Evolutionary conservation across 2,797 vertebrate species (phyloP), one percentile per base, ranked within the genome.

Genomic region (Acanthopagrus latus): DNA sequence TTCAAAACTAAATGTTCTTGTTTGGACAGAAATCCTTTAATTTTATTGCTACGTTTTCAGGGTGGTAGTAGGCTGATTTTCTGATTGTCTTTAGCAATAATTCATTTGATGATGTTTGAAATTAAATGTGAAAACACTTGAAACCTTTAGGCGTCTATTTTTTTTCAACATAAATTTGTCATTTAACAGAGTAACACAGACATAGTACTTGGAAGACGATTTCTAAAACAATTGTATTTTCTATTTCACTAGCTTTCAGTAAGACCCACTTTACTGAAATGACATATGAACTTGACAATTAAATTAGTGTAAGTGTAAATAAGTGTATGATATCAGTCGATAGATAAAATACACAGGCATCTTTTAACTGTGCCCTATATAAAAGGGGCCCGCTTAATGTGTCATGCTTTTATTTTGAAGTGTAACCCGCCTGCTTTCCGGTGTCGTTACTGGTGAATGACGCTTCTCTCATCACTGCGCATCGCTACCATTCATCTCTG

Each of bases 401-500:
- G 4, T 0, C 2, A 0, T 25, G 7, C 55, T 72, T 56, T 82
- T 88, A 89, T 80, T 85, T 67, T 85, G 83, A 82, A 89, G 64
- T 41, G 2, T 0, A 0, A 0, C 0, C 7, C 5, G 1, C 5
- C 9, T 3, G 17, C 38, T 6, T 91, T 91, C 90, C 88, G 81
- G 75, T 62, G 3, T 41, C 3, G 13, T 62, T 59, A 0, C 41
- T 3, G 0, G 10, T 48, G 18, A 67, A 16, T 71, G 84, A 77
- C 76, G 62, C 56, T 65, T 73, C 21, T 55, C 1, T 60, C 44
- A 55, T 67, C 68, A 84, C 64, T 89, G 91, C 89, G 88, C 85
- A 75, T 81, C 71, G 43, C 27, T 41, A 33, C 74, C 72, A 48
- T 86, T 87, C 86, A 88, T 79, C 73, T 90, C 57, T 92, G 89